Conservation (phyloP, 2,888 invertebrate species). For the Deilephila porcellus region DNA sequence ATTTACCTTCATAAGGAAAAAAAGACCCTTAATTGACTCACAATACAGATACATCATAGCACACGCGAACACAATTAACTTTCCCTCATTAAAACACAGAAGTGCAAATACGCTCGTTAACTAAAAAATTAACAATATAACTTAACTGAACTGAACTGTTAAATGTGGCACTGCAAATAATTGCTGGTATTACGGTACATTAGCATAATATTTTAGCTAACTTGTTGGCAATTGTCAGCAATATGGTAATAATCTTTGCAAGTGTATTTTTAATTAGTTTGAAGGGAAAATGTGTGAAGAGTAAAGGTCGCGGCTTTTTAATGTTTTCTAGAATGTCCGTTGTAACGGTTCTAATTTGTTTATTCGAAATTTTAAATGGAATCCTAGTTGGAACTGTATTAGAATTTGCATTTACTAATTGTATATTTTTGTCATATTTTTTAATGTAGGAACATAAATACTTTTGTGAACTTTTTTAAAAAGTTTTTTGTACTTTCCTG, state of each 20-base stretch:
- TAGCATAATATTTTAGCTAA: slow-evolving; percentile 48
- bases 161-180: slow-evolving; percentile 41
- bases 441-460: too few species aligned
- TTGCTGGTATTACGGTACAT: slow-evolving; percentile 41
- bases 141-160: slow-evolving; percentile 42
- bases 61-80: slow-evolving; percentile 11
- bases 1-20: too few species aligned
- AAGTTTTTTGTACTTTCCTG: too few species aligned
- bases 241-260: slow-evolving; percentile 18
- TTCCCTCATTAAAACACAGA: slow-evolving; percentile 32
- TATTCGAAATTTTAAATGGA: background rate
- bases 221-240: slow-evolving; percentile 38
- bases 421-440: background rate
- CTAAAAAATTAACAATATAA: slow-evolving; percentile 26
- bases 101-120: slow-evolving; percentile 36
- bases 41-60: background rate
- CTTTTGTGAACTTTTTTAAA: too few species aligned
- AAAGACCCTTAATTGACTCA: background rate
- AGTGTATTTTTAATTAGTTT: slow-evolving; percentile 34
- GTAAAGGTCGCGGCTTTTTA: slow-evolving; percentile 5
- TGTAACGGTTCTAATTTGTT: slow-evolving; percentile 8
- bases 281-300: slow-evolving; percentile 11
- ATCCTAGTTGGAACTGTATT: too few species aligned
- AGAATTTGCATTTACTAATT: background rate
- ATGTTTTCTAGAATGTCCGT: slow-evolving; percentile 1